phyloP scores from a whole-genome alignment of 1,140 invertebrate genomes.

The Leptonema lineaticorne region DNA sequence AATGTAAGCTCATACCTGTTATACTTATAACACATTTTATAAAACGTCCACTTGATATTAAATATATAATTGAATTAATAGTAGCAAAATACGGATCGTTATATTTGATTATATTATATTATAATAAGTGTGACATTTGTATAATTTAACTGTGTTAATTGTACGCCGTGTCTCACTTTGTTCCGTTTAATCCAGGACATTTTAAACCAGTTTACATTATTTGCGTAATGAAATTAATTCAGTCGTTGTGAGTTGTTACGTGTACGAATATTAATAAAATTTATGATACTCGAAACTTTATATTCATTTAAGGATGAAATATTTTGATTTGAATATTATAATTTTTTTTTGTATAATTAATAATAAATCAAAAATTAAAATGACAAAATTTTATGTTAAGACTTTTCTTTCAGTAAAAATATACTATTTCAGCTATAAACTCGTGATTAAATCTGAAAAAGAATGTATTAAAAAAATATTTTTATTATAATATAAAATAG shows the following conservation, averaged over 20 bases:
- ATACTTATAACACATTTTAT: too few relatives aligned
- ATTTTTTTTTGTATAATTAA: not conserved
- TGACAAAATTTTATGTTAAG: not conserved
- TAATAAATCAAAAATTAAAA: not conserved
- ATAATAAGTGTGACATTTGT: not conserved
- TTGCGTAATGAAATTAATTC: slow-evolving; percentile 5
- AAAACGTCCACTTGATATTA: not conserved
- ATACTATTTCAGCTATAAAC: too few relatives aligned
- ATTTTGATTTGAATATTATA: too few relatives aligned
- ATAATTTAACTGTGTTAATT: not conserved
- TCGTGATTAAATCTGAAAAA: too few relatives aligned
- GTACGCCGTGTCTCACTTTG: not conserved
- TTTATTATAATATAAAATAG: too few relatives aligned
- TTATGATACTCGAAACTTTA: not conserved
- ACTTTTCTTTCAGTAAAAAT: too few relatives aligned
- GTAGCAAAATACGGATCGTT: not conserved
- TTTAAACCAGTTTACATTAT: not conserved
- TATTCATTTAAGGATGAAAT: not conserved
- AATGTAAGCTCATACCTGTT: not conserved
- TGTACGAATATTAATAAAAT: not conserved
- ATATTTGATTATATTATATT: not conserved
- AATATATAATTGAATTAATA: not conserved
- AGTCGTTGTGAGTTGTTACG: not conserved
- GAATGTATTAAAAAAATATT: too few relatives aligned
- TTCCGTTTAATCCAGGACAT: not conserved